Base-by-base conservation (phyloP, 2,113 vertebrate species). In the Desmodus rotundus region DNA sequence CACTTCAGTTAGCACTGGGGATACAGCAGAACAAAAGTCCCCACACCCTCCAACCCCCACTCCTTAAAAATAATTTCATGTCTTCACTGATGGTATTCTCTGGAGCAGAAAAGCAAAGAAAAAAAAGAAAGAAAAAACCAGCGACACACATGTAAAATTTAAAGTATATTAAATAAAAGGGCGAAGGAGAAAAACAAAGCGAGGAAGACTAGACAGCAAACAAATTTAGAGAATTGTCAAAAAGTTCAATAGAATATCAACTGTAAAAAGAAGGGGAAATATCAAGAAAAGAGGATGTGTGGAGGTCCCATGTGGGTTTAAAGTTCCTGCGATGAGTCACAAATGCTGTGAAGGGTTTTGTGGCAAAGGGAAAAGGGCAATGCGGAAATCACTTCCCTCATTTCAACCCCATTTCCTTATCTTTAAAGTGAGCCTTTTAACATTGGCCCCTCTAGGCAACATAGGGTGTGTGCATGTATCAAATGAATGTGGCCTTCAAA, bases 301-400 rank as follows among this genome's bases (percentile, higher is more conserved):
- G 95, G 72, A 67, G 16, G 38, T 56, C 15, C 17, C 61, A 31
- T 0, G 6, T 45, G 61, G 12, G 26, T 88, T 84, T 82, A 81
- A 92, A 87, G 38, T 19, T 87, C 31, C 61, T 74, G 70, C 2
- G 63, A 63, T 93, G 95, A 97, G 67, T 97, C 93, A 96, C 50
- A 91, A 58, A 45, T 19, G 36, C n/a, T 12, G 6, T 58, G 50
- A 92, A 76, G 89, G 16, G 24, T 96, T 84, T 89, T 80, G 3
- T 54, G 28, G 56, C 77, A 86, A 81, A 83, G 61, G 77, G 20
- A 73, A 95, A 95, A 96, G 36, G 72, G 36, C 73, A 80, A 3
- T 77, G 50, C 17, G 7, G 20, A 65, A 68, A 56, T 85, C 85
- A 92, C 47, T 97, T 93, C 87, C 86, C 41, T 93, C 58, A 7